phyloP scores from a whole-genome alignment of 2,113 vertebrate genomes.

The Crocuta crocuta region DNA sequence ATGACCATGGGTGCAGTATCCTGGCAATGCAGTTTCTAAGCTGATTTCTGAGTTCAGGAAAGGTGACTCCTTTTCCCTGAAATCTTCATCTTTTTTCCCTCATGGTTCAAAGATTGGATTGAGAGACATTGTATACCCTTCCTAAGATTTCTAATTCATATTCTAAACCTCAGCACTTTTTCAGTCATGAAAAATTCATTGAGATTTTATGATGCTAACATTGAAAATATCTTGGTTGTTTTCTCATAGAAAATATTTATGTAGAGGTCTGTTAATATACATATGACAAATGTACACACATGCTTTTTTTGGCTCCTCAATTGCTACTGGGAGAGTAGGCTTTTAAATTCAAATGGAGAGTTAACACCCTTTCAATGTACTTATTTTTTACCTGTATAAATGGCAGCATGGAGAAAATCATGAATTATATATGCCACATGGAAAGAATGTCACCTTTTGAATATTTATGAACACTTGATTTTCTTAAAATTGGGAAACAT shows the following conservation, averaged over 20 bases:
- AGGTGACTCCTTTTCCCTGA: not conserved
- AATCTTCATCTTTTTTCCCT: not conserved
- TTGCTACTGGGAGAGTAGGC: not conserved
- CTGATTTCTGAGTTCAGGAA: not conserved
- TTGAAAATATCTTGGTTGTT: constrained; percentile 63
- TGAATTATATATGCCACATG: constrained; percentile 62
- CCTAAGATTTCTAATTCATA: constrained; percentile 44
- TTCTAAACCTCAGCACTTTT: constrained; percentile 17
- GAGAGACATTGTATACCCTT: not conserved
- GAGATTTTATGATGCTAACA: constrained; percentile 63
- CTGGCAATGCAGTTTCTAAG: not conserved
- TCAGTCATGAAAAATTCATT: constrained; percentile 70
- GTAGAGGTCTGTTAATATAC: constrained; percentile 59
- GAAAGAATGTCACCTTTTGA: constrained; percentile 73
- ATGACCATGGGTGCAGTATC: not conserved
- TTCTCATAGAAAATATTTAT: constrained; percentile 66
- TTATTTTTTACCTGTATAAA: constrained; percentile 67
- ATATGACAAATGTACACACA: not conserved
- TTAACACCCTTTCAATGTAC: constrained; percentile 42
- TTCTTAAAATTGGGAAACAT: constrained; percentile 49
- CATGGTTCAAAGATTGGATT: not conserved
- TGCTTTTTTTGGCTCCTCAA: constrained; percentile 50
- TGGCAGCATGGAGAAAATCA: constrained; percentile 56
- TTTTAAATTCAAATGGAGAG: constrained; percentile 43
- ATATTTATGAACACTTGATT: constrained; percentile 78